Conservation (phyloP, 2,888 invertebrate species). For the Odontomyia ornata region DNA sequence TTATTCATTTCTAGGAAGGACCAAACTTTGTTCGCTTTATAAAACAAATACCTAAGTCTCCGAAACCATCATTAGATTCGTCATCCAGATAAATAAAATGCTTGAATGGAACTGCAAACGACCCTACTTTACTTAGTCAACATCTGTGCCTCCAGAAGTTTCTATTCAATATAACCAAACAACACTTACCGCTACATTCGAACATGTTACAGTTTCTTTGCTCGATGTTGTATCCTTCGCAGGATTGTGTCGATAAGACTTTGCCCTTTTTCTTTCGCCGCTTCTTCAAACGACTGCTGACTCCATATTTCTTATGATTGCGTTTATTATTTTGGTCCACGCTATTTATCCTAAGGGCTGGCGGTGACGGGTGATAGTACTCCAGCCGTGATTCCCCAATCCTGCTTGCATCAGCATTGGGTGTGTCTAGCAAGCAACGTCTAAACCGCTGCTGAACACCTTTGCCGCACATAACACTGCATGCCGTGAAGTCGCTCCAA, state of each 20-base stretch:
- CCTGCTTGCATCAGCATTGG: conserved; percentile 43
- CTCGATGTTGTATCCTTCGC: conserved; percentile 64
- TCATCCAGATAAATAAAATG: too few species aligned
- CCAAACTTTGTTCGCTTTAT: too few species aligned
- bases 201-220: conserved; percentile 64
- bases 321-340: conserved; percentile 38
- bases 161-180: too few species aligned
- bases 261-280: conserved; percentile 45
- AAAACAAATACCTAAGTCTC: too few species aligned
- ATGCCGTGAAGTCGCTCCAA: conserved; percentile 64
- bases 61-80: too few species aligned
- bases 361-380: conserved; percentile 27
- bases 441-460: conserved; percentile 64
- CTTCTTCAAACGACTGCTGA: conserved; percentile 33
- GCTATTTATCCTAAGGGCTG: not conserved
- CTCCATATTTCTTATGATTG: conserved; percentile 37
- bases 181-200: conserved; percentile 61
- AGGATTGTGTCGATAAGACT: conserved; percentile 60
- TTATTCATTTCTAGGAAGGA: too few species aligned
- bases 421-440: conserved; percentile 62
- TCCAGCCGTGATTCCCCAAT: not conserved
- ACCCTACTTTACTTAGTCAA: too few species aligned
- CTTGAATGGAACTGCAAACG: too few species aligned
- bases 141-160: too few species aligned
- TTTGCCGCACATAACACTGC: conserved; percentile 64